These are phyloP conservation scores for Bhutanitis thaidina DNA, from an alignment of 2,888 invertebrate species.

Conservation along the genomic window DNA sequence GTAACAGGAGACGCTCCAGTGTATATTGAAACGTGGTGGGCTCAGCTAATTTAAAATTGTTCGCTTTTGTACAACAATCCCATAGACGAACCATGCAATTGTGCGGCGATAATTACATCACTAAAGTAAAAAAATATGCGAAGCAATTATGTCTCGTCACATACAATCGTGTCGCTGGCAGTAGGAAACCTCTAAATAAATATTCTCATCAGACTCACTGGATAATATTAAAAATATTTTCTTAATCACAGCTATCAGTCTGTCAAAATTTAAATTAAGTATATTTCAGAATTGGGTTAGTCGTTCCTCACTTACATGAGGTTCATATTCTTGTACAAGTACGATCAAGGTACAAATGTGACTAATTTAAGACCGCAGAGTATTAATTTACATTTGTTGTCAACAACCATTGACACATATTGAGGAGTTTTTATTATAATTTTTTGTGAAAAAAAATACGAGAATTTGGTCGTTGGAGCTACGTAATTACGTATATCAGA, in stretches of 20 bases:
- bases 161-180: slow-evolving; percentile 64
- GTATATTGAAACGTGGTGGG: slow-evolving; percentile 45
- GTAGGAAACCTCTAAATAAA: slow-evolving; percentile 77
- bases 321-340: slow-evolving; percentile 69
- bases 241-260: slow-evolving; percentile 81
- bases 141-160: slow-evolving; percentile 64
- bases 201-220: slow-evolving; percentile 78
- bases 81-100: slow-evolving; percentile 39
- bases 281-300: slow-evolving; percentile 79
- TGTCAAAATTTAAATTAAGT: slow-evolving; percentile 80
- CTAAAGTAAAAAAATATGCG: slow-evolving; percentile 61
- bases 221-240: slow-evolving; percentile 80
- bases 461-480: slow-evolving; percentile 64
- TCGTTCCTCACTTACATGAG: slow-evolving; percentile 72
- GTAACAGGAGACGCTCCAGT: slow-evolving; percentile 42
- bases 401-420: slow-evolving; percentile 55
- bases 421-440: slow-evolving; percentile 36
- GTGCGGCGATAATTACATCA: slow-evolving; percentile 46
- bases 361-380: slow-evolving; percentile 76
- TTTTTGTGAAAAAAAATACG: slow-evolving; percentile 48
- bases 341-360: slow-evolving; percentile 77
- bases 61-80: slow-evolving; percentile 53
- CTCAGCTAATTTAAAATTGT: slow-evolving; percentile 31
- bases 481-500: slow-evolving; percentile 59
- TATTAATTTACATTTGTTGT: slow-evolving; percentile 53